Evolutionary conservation across 2,113 vertebrate species (phyloP).

Genomic region (Channa maculata): DNA sequence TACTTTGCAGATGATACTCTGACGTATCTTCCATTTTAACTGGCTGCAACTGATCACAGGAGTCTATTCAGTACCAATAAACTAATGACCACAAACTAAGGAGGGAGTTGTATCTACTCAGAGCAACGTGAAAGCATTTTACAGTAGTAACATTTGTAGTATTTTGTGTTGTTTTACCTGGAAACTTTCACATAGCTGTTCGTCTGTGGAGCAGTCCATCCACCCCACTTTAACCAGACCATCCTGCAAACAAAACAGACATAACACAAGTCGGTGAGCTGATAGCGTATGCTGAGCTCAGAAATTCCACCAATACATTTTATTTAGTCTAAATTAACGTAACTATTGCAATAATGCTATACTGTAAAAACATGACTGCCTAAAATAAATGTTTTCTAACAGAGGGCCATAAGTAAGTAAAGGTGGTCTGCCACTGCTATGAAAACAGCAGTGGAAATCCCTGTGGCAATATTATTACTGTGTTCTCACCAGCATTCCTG

Average conservation of each 20-base stretch:
- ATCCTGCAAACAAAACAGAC: constrained; percentile 81
- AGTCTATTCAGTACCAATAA: no score
- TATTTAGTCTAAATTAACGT: no score
- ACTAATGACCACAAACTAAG: no score
- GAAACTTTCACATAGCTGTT: constrained; percentile 91
- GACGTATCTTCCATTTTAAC: neutral
- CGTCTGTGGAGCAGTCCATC: constrained; percentile 92
- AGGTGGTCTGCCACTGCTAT: neutral
- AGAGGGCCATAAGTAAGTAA: neutral
- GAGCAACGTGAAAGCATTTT: neutral
- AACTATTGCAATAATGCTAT: no score
- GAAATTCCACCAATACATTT: neutral
- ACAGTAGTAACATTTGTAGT: neutral
- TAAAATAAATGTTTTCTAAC: no score
- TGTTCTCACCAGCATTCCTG: constrained; percentile 95
- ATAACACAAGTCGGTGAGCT: constrained; percentile 1
- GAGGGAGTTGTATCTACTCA: neutral
- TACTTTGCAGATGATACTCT: constrained; percentile 10
- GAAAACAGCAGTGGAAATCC: neutral
- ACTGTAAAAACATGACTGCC: no score
- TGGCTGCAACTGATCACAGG: no score
- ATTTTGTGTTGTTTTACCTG: constrained; percentile 47
- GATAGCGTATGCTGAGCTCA: neutral
- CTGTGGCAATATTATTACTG: neutral
- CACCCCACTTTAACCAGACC: constrained; percentile 95